Base-by-base conservation (phyloP, 37 sponge, comb jelly and placozoan genomes). In the Spongia lamella region DNA sequence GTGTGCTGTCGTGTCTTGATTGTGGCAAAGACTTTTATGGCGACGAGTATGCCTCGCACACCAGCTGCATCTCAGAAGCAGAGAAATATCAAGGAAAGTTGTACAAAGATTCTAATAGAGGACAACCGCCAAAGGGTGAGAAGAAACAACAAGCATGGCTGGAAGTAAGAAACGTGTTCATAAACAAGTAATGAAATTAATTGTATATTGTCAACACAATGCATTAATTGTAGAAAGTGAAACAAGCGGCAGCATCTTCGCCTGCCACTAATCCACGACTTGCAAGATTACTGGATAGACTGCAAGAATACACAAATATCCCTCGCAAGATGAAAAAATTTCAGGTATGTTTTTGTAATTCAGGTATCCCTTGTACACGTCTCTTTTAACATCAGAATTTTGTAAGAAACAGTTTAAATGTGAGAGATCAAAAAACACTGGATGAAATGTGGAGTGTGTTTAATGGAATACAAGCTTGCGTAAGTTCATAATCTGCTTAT, bases 11-110 rank as follows among this genome's bases (percentile, higher is more conserved):
- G 21, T 98, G 99, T 59, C 84, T 98, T 59, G 99, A 98, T 83
- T 98, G 99, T 74, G 93, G 96, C 21, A 71, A 78, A 50, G 92
- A 92, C 21, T 98, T 98, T 39, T 25, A 53, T n/a, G 97, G 97
- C 36, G 88, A 93, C 59, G 91, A 82, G 7, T 90, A 90, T 37
- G 55, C 64, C 32, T 33, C 56, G 25, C 99, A 98, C 80, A 98
- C 99, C 13, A 71, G 79, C 22, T 98, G 99, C 51, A 85, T 98
- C 34, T 82, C 90, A 36, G 99, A 98, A 66, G 99, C 96, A 0
- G 82, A 98, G 79, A 95, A 92, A 63, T 98, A 98, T 64, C 99
- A 98, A 61, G 99, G 99, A 22, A 43, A 74, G 11, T 66, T 98
- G 63, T 98, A 75, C 70, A 80, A 83, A 51, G 87, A 72, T 24